Conservation (phyloP, 2,113 vertebrate genomes). For the Tichodroma muraria region DNA sequence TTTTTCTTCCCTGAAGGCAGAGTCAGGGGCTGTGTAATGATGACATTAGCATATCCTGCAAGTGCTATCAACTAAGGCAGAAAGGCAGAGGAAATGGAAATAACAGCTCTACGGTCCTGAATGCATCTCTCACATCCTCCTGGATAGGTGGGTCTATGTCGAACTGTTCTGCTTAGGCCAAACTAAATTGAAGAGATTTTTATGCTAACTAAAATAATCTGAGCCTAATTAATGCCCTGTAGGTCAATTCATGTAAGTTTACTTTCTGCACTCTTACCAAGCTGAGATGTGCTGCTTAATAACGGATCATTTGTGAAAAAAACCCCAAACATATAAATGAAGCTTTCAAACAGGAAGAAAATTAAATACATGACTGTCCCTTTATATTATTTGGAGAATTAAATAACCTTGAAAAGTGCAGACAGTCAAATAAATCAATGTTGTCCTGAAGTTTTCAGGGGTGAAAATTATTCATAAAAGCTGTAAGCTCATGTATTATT, state of each 20-base stretch:
- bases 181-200: not conserved
- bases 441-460: not conserved
- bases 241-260: not conserved
- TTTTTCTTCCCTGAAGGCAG: not conserved
- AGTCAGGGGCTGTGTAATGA: not conserved
- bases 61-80: not conserved
- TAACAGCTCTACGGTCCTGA: not conserved
- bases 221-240: not conserved
- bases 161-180: not conserved
- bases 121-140: not conserved
- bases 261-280: not conserved
- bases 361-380: not conserved
- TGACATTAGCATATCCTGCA: not conserved
- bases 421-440: not conserved
- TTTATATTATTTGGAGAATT: not conserved
- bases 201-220: not conserved
- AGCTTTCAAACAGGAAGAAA: not conserved
- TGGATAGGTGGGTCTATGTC: not conserved
- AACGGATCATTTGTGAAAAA: not conserved
- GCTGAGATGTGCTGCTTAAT: not conserved
- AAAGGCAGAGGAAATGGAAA: not conserved
- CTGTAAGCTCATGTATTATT: not conserved
- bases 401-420: not conserved
- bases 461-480: not conserved
- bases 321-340: not conserved